Evolutionary conservation across 1,140 invertebrate genomes (phyloP), one percentile per base, ranked within the genome.

Genomic region (Metopolophium dirhodum): DNA sequence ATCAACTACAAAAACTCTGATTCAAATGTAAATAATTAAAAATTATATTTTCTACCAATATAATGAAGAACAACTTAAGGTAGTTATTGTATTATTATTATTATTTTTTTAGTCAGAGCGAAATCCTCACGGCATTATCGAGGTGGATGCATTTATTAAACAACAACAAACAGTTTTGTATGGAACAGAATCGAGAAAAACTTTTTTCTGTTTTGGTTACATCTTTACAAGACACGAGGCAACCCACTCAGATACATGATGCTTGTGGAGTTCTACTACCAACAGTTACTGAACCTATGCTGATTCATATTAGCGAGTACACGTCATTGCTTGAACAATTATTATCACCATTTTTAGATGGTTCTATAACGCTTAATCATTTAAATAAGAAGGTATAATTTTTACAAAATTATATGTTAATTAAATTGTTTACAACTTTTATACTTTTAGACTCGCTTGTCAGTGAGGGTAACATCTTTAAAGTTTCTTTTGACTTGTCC

Each of bases 111-210:
- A 97, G 97, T n/a, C 96, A 97, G 95, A 96, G 96, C 77, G 96
- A 97, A 95, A 95, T 96, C 37, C 95, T 97, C 61, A 97, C 96
- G 23, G 96, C 97, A 9, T 95, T 97, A 45, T 96, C 97, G 95
- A 96, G 97, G 0, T 97, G 96, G 96, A 96, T 96, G 94, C 96
- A 96, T 94, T 97, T 97, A 96, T 95, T 96, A 91, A 94, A 94
- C 7, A 94, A 94, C 83, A 94, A 94, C 23, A 94, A 93, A 94
- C 94, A 77, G 91, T 88, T 93, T 87, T 94, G 51, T 94, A 85
- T 93, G 94, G 94, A 61, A 93, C 94, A 77, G 47, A 93, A 85
- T 93, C 90, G 68, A 77, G 94, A 82, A 41, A 94, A 35, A 94
- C 94, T 37, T 85, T 95, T 93, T 85, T 93, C 91, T 30, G 91